Conservation (phyloP, 1,140 invertebrate species). For the Diploscapter pachys region DNA sequence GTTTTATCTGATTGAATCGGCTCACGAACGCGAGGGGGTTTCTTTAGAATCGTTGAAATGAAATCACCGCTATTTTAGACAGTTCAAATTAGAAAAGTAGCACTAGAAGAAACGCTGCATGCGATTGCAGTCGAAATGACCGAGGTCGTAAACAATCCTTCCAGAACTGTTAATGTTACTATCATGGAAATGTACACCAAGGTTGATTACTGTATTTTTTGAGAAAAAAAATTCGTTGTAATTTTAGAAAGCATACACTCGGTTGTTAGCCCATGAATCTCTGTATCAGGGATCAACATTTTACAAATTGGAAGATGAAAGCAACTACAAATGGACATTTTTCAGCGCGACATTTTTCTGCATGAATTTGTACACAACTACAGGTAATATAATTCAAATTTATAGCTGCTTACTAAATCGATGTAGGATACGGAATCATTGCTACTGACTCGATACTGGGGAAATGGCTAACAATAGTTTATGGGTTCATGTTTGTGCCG, state of each 20-base stretch:
- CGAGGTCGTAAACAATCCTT: too few relatives aligned
- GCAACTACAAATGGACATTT: conserved; percentile 25
- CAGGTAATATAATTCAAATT: conserved; percentile 2
- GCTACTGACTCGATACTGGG: conserved; percentile 14
- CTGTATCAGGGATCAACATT: conserved; percentile 24
- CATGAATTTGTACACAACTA: conserved; percentile 25
- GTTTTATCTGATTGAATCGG: too few relatives aligned
- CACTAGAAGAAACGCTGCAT: too few relatives aligned
- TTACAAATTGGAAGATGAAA: conserved; percentile 21
- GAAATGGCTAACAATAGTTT: conserved; percentile 15
- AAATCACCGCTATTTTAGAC: too few relatives aligned
- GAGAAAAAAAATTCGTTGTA: too few relatives aligned
- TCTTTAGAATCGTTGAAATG: too few relatives aligned
- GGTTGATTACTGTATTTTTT: too few relatives aligned
- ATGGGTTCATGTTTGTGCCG: conserved; percentile 19
- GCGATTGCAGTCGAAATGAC: too few relatives aligned
- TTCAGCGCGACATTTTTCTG: conserved; percentile 21
- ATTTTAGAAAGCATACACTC: conserved; percentile 25
- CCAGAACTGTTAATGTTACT: too few relatives aligned
- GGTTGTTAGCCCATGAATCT: conserved; percentile 15
- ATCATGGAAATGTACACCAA: too few relatives aligned
- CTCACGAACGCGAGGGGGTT: too few relatives aligned
- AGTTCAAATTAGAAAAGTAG: too few relatives aligned
- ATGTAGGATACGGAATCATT: conserved; percentile 16
- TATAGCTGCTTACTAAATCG: not conserved